These are phyloP conservation scores for Pinna nobilis DNA, from an alignment of 1,140 invertebrate genomes.

Conservation along the genomic window DNA sequence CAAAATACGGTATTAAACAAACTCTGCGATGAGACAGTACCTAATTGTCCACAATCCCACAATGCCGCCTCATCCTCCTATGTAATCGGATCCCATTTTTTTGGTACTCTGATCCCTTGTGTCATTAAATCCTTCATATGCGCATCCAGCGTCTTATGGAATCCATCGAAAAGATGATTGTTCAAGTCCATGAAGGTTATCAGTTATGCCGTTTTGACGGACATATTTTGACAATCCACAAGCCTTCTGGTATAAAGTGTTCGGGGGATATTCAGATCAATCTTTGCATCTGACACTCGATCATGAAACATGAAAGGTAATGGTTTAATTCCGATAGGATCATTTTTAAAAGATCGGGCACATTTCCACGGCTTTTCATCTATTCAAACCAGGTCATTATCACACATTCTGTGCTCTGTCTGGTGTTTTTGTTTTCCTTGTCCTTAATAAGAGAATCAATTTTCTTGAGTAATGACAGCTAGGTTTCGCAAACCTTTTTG, in stretches of 20 bases:
- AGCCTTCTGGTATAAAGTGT: constrained; percentile 12
- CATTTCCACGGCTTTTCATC: background rate
- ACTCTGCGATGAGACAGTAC: background rate
- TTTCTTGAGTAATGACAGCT: background rate
- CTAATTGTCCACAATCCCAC: background rate
- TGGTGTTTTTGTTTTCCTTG: background rate
- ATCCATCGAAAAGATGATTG: constrained; percentile 11
- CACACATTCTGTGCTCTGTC: background rate
- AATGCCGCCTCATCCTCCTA: constrained; percentile 1
- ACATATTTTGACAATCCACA: constrained; percentile 29
- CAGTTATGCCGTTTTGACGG: constrained; percentile 1
- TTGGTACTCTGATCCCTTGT: background rate
- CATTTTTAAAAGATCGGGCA: background rate
- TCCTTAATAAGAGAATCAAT: background rate
- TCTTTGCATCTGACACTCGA: background rate
- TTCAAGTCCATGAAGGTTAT: constrained; percentile 19
- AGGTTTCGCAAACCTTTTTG: background rate
- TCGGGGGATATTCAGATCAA: constrained; percentile 7
- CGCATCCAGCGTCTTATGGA: constrained; percentile 23
- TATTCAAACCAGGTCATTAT: background rate
- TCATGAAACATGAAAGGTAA: background rate
- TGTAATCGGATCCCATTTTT: constrained; percentile 14
- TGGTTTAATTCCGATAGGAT: background rate
- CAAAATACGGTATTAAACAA: constrained; percentile 14
- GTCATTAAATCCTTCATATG: constrained; percentile 21